Base-by-base conservation (phyloP, 30 jellyfish, hydroid and myxozoan genomes). In the Catostylus mosaicus region DNA sequence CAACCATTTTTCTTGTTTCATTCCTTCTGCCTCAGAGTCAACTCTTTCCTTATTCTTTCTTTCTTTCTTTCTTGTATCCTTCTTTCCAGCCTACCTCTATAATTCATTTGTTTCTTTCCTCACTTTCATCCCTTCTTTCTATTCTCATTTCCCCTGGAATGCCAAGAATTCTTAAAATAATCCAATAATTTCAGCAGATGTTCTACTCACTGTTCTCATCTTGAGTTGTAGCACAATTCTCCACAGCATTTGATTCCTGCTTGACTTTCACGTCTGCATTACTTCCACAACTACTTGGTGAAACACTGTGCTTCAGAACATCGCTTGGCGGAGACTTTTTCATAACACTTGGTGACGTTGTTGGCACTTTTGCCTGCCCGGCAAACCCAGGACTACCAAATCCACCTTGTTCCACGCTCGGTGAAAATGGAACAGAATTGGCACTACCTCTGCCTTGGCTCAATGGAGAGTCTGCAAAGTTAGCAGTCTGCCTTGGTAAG, bases 391-490 rank as follows among this genome's bases (percentile, higher is more conserved):
- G 88, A 45, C 84, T 67, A 31, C 52, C 69, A 30, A 50, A 68
- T 27, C 75, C 76, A 50, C 89, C 43, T 48, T 85, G 86, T 20
- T 70, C 84, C 46, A 85, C 82, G 19, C 47, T 63, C 2, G 90
- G 90, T 10, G 92, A 77, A 64, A 43, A 96, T 46, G 80, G 86
- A 51, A 84, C 50, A 43, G 85, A 97, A 89, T 65, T 96, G 83
- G 73, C 90, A 91, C 77, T 89, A 83, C 47, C 73, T 78, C 97
- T 48, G 32, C 91, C 97, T 63, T 66, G 90, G 27, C 86, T 89
- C 85, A 79, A 56, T 12, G 97, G 96, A 11, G 99, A 87, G 22
- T 91, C 90, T 8, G 82, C 61, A 52, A 77, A 79, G 32, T 40
- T 63, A 18, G 93, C 79, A 19, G 83, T 50, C 76, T 70, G 91